Evolutionary conservation across 2,888 invertebrate species (phyloP).

Genomic region (Dicyrtoma fusca): DNA sequence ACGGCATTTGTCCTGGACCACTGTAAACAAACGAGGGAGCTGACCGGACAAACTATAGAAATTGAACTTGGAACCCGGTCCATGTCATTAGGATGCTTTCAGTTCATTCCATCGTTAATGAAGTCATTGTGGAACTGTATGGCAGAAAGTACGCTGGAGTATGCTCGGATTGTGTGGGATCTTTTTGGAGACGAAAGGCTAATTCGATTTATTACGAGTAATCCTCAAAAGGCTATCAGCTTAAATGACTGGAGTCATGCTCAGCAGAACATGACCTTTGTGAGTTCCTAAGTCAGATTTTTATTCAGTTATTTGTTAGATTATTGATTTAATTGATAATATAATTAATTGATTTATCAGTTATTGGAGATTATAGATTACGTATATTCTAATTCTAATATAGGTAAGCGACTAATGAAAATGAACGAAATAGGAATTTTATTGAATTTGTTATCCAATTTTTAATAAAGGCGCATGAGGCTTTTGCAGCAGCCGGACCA

Average conservation of each 20-base stretch:
- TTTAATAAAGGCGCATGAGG: slow-evolving; percentile 82
- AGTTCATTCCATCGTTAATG: slow-evolving; percentile 73
- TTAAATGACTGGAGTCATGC: slow-evolving; percentile 80
- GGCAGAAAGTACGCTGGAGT: slow-evolving; percentile 93
- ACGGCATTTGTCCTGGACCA: slow-evolving; percentile 95
- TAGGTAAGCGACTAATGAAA: too few relatives aligned
- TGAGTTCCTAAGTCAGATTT: too few relatives aligned
- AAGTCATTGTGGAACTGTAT: slow-evolving; percentile 97
- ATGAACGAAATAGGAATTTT: too few relatives aligned
- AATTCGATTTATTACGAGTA: slow-evolving; percentile 83
- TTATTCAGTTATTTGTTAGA: too few relatives aligned
- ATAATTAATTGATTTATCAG: too few relatives aligned
- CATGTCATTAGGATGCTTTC: slow-evolving; percentile 65
- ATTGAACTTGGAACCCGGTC: slow-evolving; percentile 69
- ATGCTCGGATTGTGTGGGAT: slow-evolving; percentile 96
- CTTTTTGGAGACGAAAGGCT: slow-evolving; percentile 89
- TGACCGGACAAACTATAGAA: slow-evolving; percentile 79
- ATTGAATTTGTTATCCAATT: too few relatives aligned
- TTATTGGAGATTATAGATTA: too few relatives aligned
- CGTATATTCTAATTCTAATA: too few relatives aligned
- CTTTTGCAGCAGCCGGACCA: slow-evolving; percentile 77
- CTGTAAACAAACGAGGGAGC: slow-evolving; percentile 86
- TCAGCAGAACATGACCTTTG: slow-evolving; percentile 86
- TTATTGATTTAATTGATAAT: too few relatives aligned
- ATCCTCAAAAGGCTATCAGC: slow-evolving; percentile 75